A percentile compares a stretch with the other conserved stretches of the same genome.
Evolutionary conservation across 1,140 invertebrate species (phyloP).

Genomic region (Drosophila eugracilis): DNA sequence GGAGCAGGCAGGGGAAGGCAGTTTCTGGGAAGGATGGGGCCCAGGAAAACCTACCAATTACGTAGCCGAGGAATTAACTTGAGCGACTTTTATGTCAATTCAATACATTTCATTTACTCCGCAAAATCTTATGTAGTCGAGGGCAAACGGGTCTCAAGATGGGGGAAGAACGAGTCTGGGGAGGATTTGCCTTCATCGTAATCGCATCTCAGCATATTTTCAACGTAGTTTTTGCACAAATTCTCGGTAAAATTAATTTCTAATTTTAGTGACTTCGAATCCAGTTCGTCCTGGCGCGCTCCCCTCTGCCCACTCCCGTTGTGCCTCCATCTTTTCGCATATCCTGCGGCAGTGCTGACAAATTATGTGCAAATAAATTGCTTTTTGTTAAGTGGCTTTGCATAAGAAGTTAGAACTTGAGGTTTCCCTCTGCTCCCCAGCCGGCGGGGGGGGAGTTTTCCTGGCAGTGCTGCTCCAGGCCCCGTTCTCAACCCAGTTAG

Average conservation of each 20-base stretch:
- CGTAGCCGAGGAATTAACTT: slow-evolving; percentile 79
- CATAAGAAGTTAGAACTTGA: slow-evolving; percentile 75
- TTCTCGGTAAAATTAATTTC: slow-evolving; percentile 79
- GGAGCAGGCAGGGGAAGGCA: not conserved
- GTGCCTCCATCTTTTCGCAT: slow-evolving; percentile 55
- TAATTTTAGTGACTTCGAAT: slow-evolving; percentile 69
- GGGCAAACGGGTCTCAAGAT: not conserved
- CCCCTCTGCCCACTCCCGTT: slow-evolving; percentile 2
- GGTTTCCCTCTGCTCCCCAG: slow-evolving; percentile 26
- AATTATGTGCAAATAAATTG: slow-evolving; percentile 84
- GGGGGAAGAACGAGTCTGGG: not conserved
- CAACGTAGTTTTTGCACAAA: slow-evolving; percentile 74
- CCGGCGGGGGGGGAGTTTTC: slow-evolving; percentile 17
- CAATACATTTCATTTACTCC: slow-evolving; percentile 83
- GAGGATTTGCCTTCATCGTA: slow-evolving; percentile 32
- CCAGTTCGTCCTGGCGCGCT: not conserved
- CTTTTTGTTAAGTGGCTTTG: slow-evolving; percentile 83
- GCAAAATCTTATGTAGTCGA: slow-evolving; percentile 24
- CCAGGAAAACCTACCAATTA: slow-evolving; percentile 67
- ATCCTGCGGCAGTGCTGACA: slow-evolving; percentile 75
- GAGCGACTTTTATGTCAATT: slow-evolving; percentile 83
- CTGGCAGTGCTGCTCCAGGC: slow-evolving; percentile 10
- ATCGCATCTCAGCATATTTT: slow-evolving; percentile 62
- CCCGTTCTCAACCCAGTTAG: too few relatives aligned
- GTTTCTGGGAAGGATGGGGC: slow-evolving; percentile 2